Evolutionary conservation across 2,888 invertebrate genomes (phyloP), one percentile per base, ranked within the genome.

Genomic region (Melinaea menophilus): DNA sequence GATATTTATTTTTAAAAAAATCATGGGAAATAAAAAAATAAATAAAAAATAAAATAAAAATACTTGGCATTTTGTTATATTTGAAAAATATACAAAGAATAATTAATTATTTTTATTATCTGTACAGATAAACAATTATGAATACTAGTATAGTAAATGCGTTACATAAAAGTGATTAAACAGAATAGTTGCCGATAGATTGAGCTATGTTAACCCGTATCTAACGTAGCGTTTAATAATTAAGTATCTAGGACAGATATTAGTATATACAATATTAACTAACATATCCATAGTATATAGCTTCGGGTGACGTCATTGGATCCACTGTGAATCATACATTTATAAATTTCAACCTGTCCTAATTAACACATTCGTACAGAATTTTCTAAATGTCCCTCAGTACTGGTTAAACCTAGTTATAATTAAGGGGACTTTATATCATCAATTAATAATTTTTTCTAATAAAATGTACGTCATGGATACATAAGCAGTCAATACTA

Each of bases 1-100:
- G 34, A 45, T 2, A 51, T 47, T 48, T 56, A 46, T 59, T 46
- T 33, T 37, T 11, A 46, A 54, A 35, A 33, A 51, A 33, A 5
- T 56, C 4, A n/a, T 22, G n/a, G 37, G 4, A 57, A 55, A 5
- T 7, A 13, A 51, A 51, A 37, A 62, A 58, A 35, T 2, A 31
- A 55, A 41, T 55, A 41, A 59, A 58, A 68, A 64, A 61, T 62
- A 51, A 64, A 69, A 61, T 61, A 58, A 58, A 64, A 13, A 59
- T 71, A 73, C 73, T 77, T 84, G 79, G 76, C 80, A 84, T 82
- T 83, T 82, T 72, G 75, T 85, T 87, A 86, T 88, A 88, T 85
- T 88, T 86, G 80, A 82, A 86, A 87, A 88, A 88, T 88, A 88
- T 86, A 87, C 86, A 87, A 86, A 86, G 81, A 82, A 86, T 81